A percentile compares a stretch with the other conserved stretches of the same genome.
These are phyloP conservation scores for Sebastes hubbsi DNA, from an alignment of 2,797 vertebrate genomes.

Conservation along the genomic window DNA sequence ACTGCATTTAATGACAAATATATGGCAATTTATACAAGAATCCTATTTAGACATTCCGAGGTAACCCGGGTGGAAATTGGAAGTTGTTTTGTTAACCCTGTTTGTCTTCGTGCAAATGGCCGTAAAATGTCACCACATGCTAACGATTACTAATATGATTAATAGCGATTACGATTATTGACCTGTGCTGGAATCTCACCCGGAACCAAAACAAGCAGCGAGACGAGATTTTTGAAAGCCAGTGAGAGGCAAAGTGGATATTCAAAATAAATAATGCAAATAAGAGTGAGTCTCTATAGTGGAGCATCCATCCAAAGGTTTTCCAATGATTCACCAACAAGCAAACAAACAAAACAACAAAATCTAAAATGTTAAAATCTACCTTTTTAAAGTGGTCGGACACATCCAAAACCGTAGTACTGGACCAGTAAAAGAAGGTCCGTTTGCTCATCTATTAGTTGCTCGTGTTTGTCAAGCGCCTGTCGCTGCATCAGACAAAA, in stretches of 20 bases:
- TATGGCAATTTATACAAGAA: neutral
- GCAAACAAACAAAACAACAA: neutral
- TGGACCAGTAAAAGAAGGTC: no score
- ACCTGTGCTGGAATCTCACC: neutral
- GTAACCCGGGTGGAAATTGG: neutral
- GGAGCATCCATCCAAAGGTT: neutral
- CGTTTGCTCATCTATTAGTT: neutral
- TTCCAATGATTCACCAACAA: neutral
- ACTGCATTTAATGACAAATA: constrained; percentile 20
- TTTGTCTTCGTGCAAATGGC: neutral
- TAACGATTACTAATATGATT: constrained; percentile 22
- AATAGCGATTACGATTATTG: constrained; percentile 3
- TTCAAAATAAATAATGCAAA: neutral
- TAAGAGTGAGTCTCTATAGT: neutral
- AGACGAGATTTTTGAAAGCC: neutral
- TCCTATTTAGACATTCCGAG: neutral
- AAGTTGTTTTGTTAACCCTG: neutral
- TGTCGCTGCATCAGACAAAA: neutral
- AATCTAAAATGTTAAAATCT: neutral
- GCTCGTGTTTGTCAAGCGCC: neutral
- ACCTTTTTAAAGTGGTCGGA: neutral
- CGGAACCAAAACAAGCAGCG: neutral
- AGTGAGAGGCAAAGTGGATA: neutral
- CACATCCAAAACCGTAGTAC: no score
- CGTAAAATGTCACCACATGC: constrained; percentile 18